phyloP scores from a whole-genome alignment of 2,113 vertebrate species.

The Falco punctatus region DNA sequence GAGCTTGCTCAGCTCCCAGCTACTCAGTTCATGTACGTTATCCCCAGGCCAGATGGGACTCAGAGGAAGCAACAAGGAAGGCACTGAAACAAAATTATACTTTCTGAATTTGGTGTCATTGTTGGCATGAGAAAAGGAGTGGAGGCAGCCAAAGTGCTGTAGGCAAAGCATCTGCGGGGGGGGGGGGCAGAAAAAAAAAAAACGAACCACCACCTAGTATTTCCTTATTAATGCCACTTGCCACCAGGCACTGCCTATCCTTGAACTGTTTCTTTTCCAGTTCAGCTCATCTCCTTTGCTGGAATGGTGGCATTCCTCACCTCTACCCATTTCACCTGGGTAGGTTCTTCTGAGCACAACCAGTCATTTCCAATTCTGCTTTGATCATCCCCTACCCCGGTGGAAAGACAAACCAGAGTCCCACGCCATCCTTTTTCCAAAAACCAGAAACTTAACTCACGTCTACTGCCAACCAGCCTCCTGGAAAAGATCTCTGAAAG shows the following conservation, averaged over 20 bases:
- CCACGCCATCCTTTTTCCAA: neutral
- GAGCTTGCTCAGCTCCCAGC: neutral
- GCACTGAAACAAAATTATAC: neutral
- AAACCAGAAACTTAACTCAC: neutral
- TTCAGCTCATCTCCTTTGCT: neutral
- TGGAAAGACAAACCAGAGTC: too few species aligned
- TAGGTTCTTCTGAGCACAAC: neutral
- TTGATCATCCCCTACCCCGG: neutral
- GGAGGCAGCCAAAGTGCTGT: neutral
- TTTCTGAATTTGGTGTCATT: neutral
- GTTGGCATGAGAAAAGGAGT: neutral
- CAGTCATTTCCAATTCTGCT: neutral
- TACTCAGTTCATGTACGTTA: fast-evolving
- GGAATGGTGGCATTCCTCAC: neutral
- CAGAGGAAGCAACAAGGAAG: neutral
- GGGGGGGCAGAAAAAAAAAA: too few species aligned
- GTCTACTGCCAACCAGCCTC: neutral
- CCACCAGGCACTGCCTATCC: neutral
- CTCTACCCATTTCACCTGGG: neutral
- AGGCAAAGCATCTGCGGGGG: neutral
- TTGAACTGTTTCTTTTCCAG: neutral
- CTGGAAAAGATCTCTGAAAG: neutral
- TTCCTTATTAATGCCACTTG: neutral
- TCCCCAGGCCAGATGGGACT: neutral
- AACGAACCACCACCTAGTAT: too few species aligned